A percentile compares a stretch with the other conserved stretches of the same genome.
Conservation (phyloP, 2,888 invertebrate species). For the Dolomedes plantarius region DNA sequence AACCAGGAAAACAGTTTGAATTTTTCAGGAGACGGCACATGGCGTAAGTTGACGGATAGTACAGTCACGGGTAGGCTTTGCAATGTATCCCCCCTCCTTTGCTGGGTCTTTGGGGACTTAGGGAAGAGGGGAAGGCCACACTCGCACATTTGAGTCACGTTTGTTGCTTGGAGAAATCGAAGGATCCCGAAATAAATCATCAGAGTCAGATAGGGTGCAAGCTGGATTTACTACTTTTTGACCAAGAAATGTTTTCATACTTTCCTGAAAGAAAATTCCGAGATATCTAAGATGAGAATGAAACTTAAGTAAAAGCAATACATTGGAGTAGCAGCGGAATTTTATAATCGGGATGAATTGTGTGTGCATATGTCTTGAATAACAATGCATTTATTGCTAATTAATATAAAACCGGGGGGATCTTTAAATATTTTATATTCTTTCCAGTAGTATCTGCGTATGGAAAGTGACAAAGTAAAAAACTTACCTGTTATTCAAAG, state of each 20-base stretch:
- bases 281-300: too few species aligned
- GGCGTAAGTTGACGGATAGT: slow-evolving; percentile 39
- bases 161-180: slow-evolving; percentile 43
- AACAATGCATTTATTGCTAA: too few species aligned
- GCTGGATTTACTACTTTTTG: neutral
- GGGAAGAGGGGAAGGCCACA: slow-evolving; percentile 8
- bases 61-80: slow-evolving; percentile 47
- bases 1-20: slow-evolving; percentile 21
- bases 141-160: slow-evolving; percentile 62
- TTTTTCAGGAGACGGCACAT: slow-evolving; percentile 48
- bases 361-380: too few species aligned
- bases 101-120: slow-evolving; percentile 35
- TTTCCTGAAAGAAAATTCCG: neutral
- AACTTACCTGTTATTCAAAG: too few species aligned
- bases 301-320: too few species aligned
- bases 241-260: neutral
- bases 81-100: slow-evolving; percentile 32
- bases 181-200: slow-evolving; percentile 60
- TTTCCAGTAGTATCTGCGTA: too few species aligned
- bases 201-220: neutral
- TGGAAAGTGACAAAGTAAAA: too few species aligned
- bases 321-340: too few species aligned
- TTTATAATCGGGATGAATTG: too few species aligned
- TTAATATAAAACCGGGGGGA: too few species aligned
- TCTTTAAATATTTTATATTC: too few species aligned